These are phyloP conservation scores for Drusus annulatus DNA, from an alignment of 1,140 invertebrate genomes.

Conservation along the genomic window DNA sequence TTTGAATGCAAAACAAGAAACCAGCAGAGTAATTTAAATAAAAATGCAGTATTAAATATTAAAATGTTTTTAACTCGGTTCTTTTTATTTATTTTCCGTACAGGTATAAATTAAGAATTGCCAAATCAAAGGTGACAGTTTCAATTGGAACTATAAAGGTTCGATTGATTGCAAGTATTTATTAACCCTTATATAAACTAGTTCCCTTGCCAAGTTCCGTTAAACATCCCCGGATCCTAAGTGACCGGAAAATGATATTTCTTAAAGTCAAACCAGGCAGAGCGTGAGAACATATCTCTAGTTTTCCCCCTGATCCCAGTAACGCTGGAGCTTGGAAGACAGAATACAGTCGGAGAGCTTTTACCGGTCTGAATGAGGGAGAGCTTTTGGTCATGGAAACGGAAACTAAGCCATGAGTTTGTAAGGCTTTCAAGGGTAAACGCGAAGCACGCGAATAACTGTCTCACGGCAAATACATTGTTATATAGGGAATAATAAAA, in stretches of 20 bases:
- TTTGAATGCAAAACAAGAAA: too few relatives aligned
- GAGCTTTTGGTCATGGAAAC: conserved; percentile 51
- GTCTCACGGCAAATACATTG: conserved; percentile 32
- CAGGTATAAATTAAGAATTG: too few relatives aligned
- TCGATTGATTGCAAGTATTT: too few relatives aligned
- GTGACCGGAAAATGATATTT: conserved; percentile 54
- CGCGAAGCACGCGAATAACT: background rate
- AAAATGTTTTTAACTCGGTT: too few relatives aligned
- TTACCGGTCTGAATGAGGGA: conserved; percentile 55
- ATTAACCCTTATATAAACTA: too few relatives aligned
- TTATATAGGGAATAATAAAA: background rate
- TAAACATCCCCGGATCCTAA: conserved; percentile 54
- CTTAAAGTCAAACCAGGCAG: conserved; percentile 33
- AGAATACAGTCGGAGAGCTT: conserved; percentile 48
- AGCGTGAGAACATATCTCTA: background rate
- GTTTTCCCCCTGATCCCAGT: too few relatives aligned
- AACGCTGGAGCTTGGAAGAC: conserved; percentile 31
- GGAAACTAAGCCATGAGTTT: conserved; percentile 39
- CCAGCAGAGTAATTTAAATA: too few relatives aligned
- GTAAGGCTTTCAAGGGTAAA: conserved; percentile 21
- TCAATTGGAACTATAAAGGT: too few relatives aligned
- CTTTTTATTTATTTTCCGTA: too few relatives aligned
- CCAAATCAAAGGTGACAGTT: too few relatives aligned
- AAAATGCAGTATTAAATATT: too few relatives aligned
- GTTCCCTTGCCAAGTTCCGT: background rate